Conservation (phyloP, 2,888 invertebrate species). For the Oligia strigilis region DNA sequence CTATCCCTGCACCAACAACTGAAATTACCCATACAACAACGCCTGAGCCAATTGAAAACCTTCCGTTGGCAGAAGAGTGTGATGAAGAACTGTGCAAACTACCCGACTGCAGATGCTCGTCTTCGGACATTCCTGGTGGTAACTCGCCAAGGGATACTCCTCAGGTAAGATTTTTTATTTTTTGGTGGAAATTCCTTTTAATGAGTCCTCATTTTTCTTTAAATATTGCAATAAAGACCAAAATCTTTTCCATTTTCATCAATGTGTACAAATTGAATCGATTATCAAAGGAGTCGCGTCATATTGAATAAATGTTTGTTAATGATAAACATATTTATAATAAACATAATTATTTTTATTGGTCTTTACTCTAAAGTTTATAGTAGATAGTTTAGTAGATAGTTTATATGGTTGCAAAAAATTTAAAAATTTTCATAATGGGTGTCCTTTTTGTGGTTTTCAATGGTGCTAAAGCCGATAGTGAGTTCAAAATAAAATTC, state of each 20-base stretch:
- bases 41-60: slow-evolving; percentile 26
- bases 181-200: background rate
- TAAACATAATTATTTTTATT: too few species aligned
- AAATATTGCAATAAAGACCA: background rate
- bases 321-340: background rate
- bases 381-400: too few species aligned
- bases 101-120: slow-evolving; percentile 90
- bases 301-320: background rate
- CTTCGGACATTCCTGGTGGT: slow-evolving; percentile 84
- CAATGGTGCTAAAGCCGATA: background rate
- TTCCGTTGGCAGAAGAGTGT: slow-evolving; percentile 78
- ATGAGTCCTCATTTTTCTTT: background rate
- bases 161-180: slow-evolving; percentile 80
- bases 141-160: slow-evolving; percentile 84
- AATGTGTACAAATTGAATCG: slow-evolving; percentile 82
- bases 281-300: too few species aligned
- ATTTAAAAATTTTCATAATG: too few species aligned
- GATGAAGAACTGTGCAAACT: slow-evolving; percentile 78
- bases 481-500: background rate
- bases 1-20: background rate
- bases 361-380: background rate
- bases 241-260: too few species aligned
- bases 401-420: background rate
- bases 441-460: background rate
- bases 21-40: background rate